Evolutionary conservation across 2,113 vertebrate species (phyloP), one percentile per base, ranked within the genome.

Genomic region (Nyctibius bracteatus): DNA sequence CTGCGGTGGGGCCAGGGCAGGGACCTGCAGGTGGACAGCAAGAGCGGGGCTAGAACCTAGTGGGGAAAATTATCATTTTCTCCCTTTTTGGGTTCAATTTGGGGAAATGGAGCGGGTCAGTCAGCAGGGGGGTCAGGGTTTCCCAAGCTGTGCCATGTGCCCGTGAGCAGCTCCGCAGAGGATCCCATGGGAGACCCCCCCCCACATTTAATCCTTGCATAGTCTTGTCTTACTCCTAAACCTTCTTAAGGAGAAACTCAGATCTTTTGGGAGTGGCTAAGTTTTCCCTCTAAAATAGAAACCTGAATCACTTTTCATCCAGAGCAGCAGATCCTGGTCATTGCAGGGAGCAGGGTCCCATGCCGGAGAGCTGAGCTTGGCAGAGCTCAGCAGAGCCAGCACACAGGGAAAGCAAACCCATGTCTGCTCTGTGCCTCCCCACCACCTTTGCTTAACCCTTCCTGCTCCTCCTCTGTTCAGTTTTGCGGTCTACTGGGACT

Each of bases 401-500:
- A 75, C 14, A 28, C 25, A 72, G 28, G 39, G 62, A 86, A 62
- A 57, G 37, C 35, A 90, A 82, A 52, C 19, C 28, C 33, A 4
- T 8, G 9, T n/a, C 72, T 66, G 9, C 68, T 63, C 72, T 10
- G 2, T 70, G 65, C 52, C 55, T 89, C 39, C 61, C 47, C 33
- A 51, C 35, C 58, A 52, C 59, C 46, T 81, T 84, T 15, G 18
- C 65, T 94, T 86, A 89, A 92, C 61, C 81, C 81, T 90, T 92
- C 86, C 78, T 95, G 68, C 90, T 89, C 81, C 87, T 89, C 84
- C 90, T 94, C 84, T 89, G 72, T 86, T 95, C 90, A 62, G 55
- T 66, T 91, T 87, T 84, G 51, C 86, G 92, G 91, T 91, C 89
- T 94, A 61, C 93, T 61, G 19, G 92, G 78, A 87, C 70, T 12